Evolutionary conservation across 2,797 vertebrate genomes (phyloP), one percentile per base, ranked within the genome.

Genomic region (Typhlichthys subterraneus): DNA sequence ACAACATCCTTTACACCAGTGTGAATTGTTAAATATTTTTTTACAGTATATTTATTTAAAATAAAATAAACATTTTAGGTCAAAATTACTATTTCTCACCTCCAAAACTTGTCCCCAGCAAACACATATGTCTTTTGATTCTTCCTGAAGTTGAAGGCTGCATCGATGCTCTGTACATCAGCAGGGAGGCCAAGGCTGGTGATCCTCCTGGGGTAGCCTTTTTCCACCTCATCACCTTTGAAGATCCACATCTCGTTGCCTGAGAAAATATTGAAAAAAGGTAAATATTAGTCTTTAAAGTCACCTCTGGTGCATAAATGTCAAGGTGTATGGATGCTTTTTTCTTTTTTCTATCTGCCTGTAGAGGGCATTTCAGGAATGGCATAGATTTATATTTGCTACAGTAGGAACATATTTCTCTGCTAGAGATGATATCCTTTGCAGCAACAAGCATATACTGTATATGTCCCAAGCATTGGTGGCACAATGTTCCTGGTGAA

Each of bases 101-200:
- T 98, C 97, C 97, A 99, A 88, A 96, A 99, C 80, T 96, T 95
- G 85, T 97, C 95, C 59, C 94, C 96, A 9, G 95, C 81, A 70
- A 99, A 99, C 75, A 99, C 87, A 72, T 99, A 99, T 0, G 97
- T 99, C 89, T 93, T 99, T 86, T 92, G 94, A 89, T 95, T 99
- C 87, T 96, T 98, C 84, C 91, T 94, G 84, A 97, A 99, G 82
- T 92, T 97, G 65, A 97, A 97, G 68, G 93, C 96, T 5, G 97
- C 96, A 1, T 99, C 96, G 0, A 99, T 92, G 0, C 73, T 82
- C 19, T 94, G 85, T 33, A 99, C 65, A 10, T 98, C 95, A 12
- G 91, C 58, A 11, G 98, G 96, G 3, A 99, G 87, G 17, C 93
- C 97, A 38, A 99, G 84, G 78, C 75, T 93, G 70, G 93, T 93